Base-by-base conservation (phyloP, 30 jellyfish, hydroid and myxozoan genomes). In the Phacellophora camtschatica region DNA sequence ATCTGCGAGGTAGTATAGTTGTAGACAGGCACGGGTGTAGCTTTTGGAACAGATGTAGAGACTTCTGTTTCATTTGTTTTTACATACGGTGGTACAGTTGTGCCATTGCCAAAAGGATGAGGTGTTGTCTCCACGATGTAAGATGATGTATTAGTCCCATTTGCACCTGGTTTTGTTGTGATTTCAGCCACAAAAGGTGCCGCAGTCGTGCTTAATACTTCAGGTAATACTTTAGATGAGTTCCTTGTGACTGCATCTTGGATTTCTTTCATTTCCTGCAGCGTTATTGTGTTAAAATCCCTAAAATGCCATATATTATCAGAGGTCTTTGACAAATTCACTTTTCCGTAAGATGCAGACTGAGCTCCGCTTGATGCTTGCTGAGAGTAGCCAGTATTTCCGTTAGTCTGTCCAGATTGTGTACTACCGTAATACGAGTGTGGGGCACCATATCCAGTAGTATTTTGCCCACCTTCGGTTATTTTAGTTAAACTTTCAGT, bases 251-350 rank as follows among this genome's bases (percentile, higher is more conserved):
- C 77, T 6, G 68, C 28, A 23, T 61, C 41, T 54, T 73, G 86
- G 27, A 73, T 73, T 2, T 36, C 74, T 37, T 73, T 53, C 86
- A 73, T 73, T 45, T 73, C 64, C 36, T 73, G 72, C 11, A 51
- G 53, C 20, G 74, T 51, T 34, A 73, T 73, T 5, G 58, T 73
- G 64, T 54, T 34, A 41, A 28, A 73, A 33, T 73, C 75, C 16
- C 35, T 51, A 42, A 54, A 53, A 28, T 32, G 58, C 62, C 42
- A 37, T 53, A 42, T 65, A 2, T 28, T 39, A n/a, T 31, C n/a
- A 67, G 42, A 51, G 55, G n/a, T 7, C 30, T 51, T 18, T 57
- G 43, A 18, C 20, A 3, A 46, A 51, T 5, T 25, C 66, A 51
- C 8, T 25, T 25, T 51, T 6, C 23, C 30, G 30, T 5, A 5